These are phyloP conservation scores for Oreochromis niloticus DNA, from an alignment of 2,113 vertebrate species.

Conservation along the genomic window DNA sequence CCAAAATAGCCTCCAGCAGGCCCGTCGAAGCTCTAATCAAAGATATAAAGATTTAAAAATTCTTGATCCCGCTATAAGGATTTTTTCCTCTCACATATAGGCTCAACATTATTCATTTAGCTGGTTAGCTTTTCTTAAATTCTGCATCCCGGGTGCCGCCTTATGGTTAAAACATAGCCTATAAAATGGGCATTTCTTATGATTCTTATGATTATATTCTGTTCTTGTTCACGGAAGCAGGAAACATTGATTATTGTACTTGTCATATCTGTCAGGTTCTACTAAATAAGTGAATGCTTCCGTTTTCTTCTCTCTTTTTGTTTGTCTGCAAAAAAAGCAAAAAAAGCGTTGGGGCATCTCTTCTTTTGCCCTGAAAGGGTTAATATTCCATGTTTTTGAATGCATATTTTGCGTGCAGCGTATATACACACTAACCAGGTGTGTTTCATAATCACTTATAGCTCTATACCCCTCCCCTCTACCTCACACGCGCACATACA, in stretches of 20 bases:
- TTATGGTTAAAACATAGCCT: background rate
- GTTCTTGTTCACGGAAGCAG: constrained; percentile 23
- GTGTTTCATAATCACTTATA: constrained; percentile 53
- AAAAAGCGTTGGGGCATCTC: background rate
- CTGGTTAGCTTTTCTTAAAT: background rate
- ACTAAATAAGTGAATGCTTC: constrained; percentile 8
- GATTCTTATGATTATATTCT: constrained; percentile 1
- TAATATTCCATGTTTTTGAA: background rate
- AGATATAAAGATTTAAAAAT: background rate
- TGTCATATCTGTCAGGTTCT: constrained; percentile 27
- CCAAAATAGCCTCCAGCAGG: background rate
- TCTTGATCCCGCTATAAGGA: background rate
- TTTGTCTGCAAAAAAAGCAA: background rate
- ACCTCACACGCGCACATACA: background rate
- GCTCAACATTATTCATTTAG: background rate
- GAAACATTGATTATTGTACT: constrained; percentile 29
- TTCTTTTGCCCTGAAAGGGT: background rate
- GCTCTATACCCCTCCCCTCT: background rate
- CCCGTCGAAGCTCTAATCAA: background rate
- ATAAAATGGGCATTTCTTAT: background rate
- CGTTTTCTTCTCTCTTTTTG: background rate
- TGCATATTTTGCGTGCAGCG: background rate
- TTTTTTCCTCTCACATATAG: background rate
- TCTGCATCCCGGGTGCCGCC: background rate
- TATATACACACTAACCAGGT: background rate